phyloP scores from a whole-genome alignment of 2,113 vertebrate genomes.

The Zosterops hypoxanthus region DNA sequence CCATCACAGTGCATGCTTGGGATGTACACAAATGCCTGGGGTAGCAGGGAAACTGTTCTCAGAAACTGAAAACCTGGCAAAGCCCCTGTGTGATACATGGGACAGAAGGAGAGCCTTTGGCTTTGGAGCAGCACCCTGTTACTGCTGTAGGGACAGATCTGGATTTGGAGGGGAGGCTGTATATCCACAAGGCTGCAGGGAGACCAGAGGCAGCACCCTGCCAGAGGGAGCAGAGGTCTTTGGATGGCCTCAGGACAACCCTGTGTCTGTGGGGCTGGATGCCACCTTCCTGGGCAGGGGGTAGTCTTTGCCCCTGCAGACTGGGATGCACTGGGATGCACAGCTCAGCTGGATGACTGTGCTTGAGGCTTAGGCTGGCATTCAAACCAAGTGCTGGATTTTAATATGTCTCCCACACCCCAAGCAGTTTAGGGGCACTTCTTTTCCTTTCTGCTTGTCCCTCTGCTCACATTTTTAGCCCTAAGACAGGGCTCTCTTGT shows the following conservation, averaged over 20 bases:
- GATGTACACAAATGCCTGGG: neutral
- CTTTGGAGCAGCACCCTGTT: neutral
- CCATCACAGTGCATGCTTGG: neutral
- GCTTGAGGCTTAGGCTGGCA: neutral
- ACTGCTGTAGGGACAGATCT: neutral
- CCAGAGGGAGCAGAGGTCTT: neutral
- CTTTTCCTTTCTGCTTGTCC: neutral
- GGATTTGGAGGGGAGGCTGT: neutral
- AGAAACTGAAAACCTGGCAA: neutral
- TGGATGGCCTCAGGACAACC: neutral
- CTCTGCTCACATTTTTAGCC: neutral
- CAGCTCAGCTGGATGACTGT: neutral
- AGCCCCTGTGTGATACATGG: fast-evolving
- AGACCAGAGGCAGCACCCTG: neutral
- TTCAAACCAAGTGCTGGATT: neutral
- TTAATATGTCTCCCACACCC: neutral
- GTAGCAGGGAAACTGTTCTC: neutral
- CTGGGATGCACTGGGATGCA: neutral
- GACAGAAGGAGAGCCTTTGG: neutral
- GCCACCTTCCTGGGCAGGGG: neutral
- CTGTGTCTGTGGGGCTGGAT: neutral
- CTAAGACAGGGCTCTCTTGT: neutral
- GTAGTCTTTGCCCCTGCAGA: neutral
- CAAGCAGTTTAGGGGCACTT: neutral
- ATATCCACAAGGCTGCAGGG: neutral